Evolutionary conservation across 2,797 vertebrate genomes (phyloP).

Genomic region (Poecile montanus): DNA sequence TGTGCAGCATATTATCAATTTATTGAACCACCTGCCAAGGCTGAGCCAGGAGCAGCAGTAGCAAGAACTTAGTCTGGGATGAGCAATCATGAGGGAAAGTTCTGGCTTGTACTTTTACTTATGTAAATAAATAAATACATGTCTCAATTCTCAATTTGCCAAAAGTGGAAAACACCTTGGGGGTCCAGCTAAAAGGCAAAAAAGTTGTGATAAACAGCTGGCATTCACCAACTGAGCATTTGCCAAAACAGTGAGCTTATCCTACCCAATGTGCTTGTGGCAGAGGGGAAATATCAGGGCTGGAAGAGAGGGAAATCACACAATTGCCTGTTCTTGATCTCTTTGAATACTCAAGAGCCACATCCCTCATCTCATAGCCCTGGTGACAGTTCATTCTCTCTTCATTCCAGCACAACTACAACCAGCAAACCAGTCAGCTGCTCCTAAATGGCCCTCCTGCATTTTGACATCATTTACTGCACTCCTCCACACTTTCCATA

Average conservation of each 20-base stretch:
- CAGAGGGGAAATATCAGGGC: not conserved
- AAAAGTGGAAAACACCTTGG: not conserved
- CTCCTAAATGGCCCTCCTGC: not conserved
- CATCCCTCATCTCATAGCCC: not conserved
- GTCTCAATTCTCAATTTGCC: not conserved
- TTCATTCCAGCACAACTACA: not conserved
- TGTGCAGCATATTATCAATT: slow-evolving; percentile 26
- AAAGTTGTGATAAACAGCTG: not conserved
- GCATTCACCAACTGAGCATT: not conserved
- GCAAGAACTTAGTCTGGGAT: not conserved
- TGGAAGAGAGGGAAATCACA: not conserved
- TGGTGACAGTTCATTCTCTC: not conserved
- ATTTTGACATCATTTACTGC: not conserved
- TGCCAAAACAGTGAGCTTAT: not conserved
- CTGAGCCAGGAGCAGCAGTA: not conserved
- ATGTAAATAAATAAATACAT: not conserved
- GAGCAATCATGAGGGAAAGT: not conserved
- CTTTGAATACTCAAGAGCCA: not conserved
- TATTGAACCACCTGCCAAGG: slow-evolving; percentile 8
- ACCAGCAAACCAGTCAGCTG: not conserved
- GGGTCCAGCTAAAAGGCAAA: not conserved
- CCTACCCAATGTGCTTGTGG: not conserved
- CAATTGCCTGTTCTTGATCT: not conserved
- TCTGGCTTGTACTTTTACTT: not conserved
- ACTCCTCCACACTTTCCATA: not conserved